phyloP scores from a whole-genome alignment of 2,113 vertebrate genomes.

The Electrona antarctica region DNA sequence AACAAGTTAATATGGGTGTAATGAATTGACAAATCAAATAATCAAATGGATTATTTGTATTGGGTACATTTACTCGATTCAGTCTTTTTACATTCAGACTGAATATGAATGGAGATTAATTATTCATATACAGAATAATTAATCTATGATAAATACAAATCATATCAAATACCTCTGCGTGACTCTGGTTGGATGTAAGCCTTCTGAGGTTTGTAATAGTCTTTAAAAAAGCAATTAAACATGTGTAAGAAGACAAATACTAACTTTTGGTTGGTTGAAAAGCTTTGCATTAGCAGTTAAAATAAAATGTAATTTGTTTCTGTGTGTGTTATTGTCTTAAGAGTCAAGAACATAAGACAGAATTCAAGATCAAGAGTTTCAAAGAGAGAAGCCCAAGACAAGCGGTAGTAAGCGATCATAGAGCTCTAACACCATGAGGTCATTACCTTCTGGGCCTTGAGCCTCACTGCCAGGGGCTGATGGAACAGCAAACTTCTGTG shows the following conservation, averaged over 20 bases:
- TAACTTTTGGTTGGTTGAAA: not conserved
- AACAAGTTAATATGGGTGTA: not conserved
- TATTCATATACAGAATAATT: not conserved
- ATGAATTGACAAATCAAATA: not conserved
- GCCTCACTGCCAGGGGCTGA: conserved; percentile 67
- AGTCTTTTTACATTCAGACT: too few relatives aligned
- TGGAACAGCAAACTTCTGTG: conserved; percentile 63
- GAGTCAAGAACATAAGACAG: conserved; percentile 23
- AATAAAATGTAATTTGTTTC: not conserved
- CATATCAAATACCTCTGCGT: not conserved
- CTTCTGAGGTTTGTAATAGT: not conserved
- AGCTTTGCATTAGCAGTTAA: not conserved
- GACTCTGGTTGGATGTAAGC: not conserved
- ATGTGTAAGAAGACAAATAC: not conserved
- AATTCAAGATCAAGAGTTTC: conserved; percentile 3
- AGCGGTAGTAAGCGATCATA: not conserved
- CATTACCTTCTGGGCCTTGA: conserved; percentile 81
- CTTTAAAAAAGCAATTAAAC: conserved; percentile 1
- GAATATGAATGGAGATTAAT: not conserved
- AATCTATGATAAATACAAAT: not conserved
- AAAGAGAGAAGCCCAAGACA: not conserved
- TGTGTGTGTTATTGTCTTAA: not conserved
- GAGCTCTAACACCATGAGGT: not conserved
- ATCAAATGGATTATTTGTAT: too few relatives aligned
- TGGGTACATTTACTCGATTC: too few relatives aligned